Evolutionary conservation across 2,888 invertebrate species (phyloP), one percentile per base, ranked within the genome.

Genomic region (Oxyteleia sp.): DNA sequence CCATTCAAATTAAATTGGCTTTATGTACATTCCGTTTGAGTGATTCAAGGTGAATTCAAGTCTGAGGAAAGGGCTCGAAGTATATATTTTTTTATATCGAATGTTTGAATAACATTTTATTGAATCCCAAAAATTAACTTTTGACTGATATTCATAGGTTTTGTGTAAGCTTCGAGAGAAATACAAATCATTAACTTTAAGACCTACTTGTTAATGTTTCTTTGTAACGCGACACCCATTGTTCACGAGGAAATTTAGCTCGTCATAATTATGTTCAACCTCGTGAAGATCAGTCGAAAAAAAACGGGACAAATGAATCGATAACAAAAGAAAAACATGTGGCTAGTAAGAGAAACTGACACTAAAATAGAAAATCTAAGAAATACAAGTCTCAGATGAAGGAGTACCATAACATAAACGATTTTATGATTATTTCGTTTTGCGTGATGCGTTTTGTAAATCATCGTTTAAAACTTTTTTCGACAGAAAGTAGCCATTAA

Each of bases 351-450:
- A 0, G 69, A 57, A 57, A 57, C 57, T 11, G n/a, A 32, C n/a
- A 47, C 7, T 47, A 47, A 57, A 41, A 57, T 15, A 57, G 57
- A 47, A 69, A 69, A 69, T 38, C 57, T 23, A n/a, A 69, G 69
- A 69, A 57, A 57, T 35, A 45, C 32, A 20, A 18, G 10, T 32
- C 32, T 45, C 20, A 32, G 11, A 55, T 41, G 3, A 35, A 20
- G 10, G 18, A 32, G 66, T 55, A 11, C 53, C 26, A 69, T 47
- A 69, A 57, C 69, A 47, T 18, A 55, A 32, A 68, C 15, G 13
- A 55, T 32, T 55, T 55, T 45, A 45, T 11, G 45, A 68, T 55
- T 43, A 45, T 66, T 38, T 53, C n/a, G 16, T n/a, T 66, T 43
- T 53, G 8, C 41, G 51, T 23, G 38, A 41, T 35, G 68, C 10